A percentile compares a stretch with the other conserved stretches of the same genome.
phyloP scores from a whole-genome alignment of 2,888 invertebrate genomes.

The Erynnis tages region DNA sequence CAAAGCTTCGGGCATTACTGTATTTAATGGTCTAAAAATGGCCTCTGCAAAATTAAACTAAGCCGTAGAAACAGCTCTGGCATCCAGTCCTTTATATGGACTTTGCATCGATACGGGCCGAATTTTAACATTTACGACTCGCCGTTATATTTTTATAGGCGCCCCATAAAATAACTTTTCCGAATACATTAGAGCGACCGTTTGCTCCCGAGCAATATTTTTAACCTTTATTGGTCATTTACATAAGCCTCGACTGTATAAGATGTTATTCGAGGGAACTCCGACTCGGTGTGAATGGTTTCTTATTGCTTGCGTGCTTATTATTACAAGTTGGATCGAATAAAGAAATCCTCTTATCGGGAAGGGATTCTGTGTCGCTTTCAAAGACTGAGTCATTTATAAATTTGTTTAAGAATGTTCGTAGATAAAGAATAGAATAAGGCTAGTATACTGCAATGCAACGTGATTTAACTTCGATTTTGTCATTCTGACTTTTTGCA shows the following conservation, averaged over 20 bases:
- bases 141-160: constrained; percentile 74
- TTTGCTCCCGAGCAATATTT: constrained; percentile 64
- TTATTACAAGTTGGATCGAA: constrained; percentile 20
- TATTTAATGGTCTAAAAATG: constrained; percentile 57
- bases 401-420: no score
- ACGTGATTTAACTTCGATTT: no score
- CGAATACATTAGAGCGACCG: constrained; percentile 67
- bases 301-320: constrained; percentile 29
- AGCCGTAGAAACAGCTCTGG: constrained; percentile 38
- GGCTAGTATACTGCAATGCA: no score
- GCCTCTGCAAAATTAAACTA: constrained; percentile 59
- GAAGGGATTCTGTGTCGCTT: no score
- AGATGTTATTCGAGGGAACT: constrained; percentile 54
- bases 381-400: no score
- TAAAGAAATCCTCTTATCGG: constrained; percentile 16
- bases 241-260: constrained; percentile 57
- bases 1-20: constrained; percentile 43
- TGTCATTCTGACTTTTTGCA: no score
- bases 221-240: constrained; percentile 71
- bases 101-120: constrained; percentile 62
- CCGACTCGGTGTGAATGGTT: constrained; percentile 34
- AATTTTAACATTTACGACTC: constrained; percentile 68
- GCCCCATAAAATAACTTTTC: constrained; percentile 72
- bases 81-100: constrained; percentile 47
- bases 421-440: no score